A percentile compares a stretch with the other conserved stretches of the same genome.
Conservation (phyloP, 2,797 vertebrate genomes). For the Phylloscopus collybita region DNA sequence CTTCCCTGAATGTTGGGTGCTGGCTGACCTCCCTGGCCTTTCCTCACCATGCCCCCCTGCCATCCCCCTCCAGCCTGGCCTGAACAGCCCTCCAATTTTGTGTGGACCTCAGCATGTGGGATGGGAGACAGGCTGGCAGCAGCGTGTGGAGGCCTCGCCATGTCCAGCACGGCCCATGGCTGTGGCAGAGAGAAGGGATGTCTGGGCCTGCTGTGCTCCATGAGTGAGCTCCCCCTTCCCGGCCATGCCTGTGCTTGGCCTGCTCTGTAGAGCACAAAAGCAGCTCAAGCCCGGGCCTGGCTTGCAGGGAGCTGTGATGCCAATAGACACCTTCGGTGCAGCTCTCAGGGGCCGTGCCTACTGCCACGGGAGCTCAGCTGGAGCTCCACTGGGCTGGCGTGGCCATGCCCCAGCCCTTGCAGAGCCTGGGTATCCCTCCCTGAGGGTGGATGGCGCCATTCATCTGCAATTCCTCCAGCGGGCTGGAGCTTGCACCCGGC, state of each 20-base stretch:
- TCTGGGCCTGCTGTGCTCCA: neutral
- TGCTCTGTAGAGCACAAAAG: neutral
- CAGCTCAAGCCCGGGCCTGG: accelerated
- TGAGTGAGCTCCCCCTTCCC: neutral
- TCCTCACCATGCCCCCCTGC: accelerated
- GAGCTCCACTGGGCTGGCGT: neutral
- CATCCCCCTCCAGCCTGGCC: neutral
- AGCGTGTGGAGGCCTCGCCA: accelerated
- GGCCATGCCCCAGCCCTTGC: neutral
- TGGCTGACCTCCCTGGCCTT: neutral
- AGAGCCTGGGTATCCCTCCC: accelerated
- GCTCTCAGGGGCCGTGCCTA: accelerated
- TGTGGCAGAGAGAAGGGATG: neutral
- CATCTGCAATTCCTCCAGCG: neutral
- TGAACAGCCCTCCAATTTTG: neutral
- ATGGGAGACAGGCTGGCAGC: neutral
- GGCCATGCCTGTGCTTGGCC: accelerated
- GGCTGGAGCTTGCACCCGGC: neutral
- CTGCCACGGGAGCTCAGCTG: accelerated
- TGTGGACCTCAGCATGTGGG: neutral
- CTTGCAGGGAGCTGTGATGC: neutral
- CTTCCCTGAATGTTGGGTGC: neutral
- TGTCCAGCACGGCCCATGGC: neutral
- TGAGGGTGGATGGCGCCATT: neutral
- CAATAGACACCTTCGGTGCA: neutral